phyloP scores from a whole-genome alignment of 2,888 invertebrate species.

The Patella pellucida region DNA sequence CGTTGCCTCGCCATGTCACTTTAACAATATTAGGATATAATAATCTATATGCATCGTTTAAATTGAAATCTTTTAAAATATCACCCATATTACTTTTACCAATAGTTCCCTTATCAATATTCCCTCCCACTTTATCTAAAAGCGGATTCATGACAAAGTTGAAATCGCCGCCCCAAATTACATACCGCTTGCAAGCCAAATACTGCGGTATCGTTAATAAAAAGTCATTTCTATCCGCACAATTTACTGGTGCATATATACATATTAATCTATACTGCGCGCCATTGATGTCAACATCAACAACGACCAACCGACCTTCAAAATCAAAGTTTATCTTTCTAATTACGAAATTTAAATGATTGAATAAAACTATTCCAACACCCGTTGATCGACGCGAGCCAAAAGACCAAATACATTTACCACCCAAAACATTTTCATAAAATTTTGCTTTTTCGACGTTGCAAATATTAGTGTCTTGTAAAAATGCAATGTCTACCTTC shows the following conservation, averaged over 20 bases:
- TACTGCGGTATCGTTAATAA: constrained; percentile 3
- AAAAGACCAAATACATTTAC: constrained; percentile 5
- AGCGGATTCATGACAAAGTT: constrained; percentile 3
- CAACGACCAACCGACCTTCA: constrained; percentile 4
- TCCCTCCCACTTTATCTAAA: background rate
- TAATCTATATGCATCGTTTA: background rate
- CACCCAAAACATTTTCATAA: background rate
- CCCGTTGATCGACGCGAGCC: background rate
- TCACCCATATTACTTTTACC: background rate
- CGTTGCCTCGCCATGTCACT: constrained; percentile 1
- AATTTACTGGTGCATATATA: constrained; percentile 3
- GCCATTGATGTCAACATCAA: constrained; percentile 1
- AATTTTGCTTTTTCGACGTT: background rate
- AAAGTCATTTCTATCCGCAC: constrained; percentile 1
- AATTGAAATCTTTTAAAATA: background rate
- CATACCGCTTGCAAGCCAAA: background rate
- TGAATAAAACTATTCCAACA: background rate
- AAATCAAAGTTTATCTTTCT: constrained; percentile 7
- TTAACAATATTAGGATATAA: constrained; percentile 2
- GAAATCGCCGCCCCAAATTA: background rate
- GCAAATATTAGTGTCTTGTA: constrained; percentile 6
- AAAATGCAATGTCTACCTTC: background rate
- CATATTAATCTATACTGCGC: background rate
- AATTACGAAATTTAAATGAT: constrained; percentile 1
- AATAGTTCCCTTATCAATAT: background rate